phyloP scores from a whole-genome alignment of 2,888 invertebrate genomes.

The Cephus sareptanus region DNA sequence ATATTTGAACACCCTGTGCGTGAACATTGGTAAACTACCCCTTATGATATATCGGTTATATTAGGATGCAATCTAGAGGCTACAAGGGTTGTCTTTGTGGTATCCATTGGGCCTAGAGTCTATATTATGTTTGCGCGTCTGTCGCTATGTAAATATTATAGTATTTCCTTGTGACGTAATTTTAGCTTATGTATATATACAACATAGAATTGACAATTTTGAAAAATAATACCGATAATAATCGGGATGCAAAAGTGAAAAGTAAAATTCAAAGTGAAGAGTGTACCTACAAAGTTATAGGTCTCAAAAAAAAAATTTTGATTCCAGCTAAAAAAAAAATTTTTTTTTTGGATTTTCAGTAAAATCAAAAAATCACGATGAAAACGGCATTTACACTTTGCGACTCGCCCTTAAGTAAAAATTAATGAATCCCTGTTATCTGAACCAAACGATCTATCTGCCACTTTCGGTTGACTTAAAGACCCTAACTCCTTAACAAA shows the following conservation, averaged over 20 bases:
- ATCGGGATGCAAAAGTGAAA: too few relatives aligned
- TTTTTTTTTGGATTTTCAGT: too few relatives aligned
- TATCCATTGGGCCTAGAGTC: conserved; percentile 13
- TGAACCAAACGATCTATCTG: background rate
- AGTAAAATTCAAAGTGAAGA: too few relatives aligned
- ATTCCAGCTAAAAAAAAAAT: too few relatives aligned
- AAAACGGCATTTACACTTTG: too few relatives aligned
- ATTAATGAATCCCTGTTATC: background rate
- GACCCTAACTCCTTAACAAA: background rate
- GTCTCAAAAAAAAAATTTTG: too few relatives aligned
- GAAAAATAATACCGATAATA: too few relatives aligned
- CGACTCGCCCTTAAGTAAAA: background rate
- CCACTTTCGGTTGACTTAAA: background rate
- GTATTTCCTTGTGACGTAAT: background rate
- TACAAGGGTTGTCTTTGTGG: conserved; percentile 7
- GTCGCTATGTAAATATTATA: conserved; percentile 17
- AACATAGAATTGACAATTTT: too few relatives aligned
- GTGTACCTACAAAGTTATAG: too few relatives aligned
- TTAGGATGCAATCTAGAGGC: conserved; percentile 16
- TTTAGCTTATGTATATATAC: too few relatives aligned
- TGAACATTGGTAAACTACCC: conserved; percentile 6
- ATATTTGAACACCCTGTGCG: conserved; percentile 15
- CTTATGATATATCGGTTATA: conserved; percentile 18
- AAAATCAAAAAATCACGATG: too few relatives aligned
- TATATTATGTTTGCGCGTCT: conserved; percentile 20